These are phyloP conservation scores for Daboia siamensis DNA, from an alignment of 2,113 vertebrate species.

Conservation along the genomic window DNA sequence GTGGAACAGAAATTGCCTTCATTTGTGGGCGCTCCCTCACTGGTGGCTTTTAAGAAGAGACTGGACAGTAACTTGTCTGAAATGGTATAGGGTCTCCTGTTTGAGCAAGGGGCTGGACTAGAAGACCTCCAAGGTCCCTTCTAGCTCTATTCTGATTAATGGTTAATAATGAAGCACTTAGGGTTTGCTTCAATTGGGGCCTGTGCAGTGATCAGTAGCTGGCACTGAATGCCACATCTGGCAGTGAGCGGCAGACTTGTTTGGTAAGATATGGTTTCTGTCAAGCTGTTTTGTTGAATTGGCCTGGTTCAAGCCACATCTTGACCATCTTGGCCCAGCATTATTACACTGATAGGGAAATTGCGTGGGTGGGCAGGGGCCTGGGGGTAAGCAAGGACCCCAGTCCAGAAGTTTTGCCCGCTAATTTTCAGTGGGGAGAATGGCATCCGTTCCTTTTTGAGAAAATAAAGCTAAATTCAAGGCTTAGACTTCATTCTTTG, in stretches of 20 bases:
- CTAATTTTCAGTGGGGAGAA: not conserved
- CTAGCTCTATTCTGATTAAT: no score
- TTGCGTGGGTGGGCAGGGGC: no score
- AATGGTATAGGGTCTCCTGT: no score
- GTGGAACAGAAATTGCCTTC: no score
- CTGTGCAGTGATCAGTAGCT: not conserved
- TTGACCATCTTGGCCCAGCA: not conserved
- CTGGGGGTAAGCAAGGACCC: no score
- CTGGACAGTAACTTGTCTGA: no score
- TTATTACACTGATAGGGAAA: not conserved
- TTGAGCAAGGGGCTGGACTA: no score
- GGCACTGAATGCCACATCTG: not conserved
- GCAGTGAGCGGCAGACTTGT: not conserved
- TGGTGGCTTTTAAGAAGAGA: no score
- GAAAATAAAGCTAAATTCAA: not conserved
- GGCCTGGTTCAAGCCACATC: not conserved
- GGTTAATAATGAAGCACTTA: not conserved
- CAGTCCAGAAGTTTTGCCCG: no score
- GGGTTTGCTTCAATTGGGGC: not conserved
- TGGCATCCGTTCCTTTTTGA: not conserved
- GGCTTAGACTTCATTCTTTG: not conserved
- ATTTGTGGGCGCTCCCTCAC: no score
- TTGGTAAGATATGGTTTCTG: not conserved
- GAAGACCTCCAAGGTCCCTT: no score
- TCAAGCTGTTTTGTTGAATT: not conserved